phyloP scores from a whole-genome alignment of 2,113 vertebrate genomes.

The Oxyruncus cristatus region DNA sequence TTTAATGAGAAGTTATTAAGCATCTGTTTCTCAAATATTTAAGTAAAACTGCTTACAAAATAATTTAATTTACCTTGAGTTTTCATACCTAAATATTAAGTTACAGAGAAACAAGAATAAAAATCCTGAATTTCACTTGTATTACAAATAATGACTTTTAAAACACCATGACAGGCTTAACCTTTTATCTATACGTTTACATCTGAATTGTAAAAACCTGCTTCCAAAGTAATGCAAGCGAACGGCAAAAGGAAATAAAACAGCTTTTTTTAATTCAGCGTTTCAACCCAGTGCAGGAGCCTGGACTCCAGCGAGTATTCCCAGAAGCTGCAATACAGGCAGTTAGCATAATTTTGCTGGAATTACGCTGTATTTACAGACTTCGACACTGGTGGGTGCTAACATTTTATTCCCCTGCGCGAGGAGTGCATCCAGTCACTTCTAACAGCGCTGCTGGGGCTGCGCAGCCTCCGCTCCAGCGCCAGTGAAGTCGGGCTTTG shows the following conservation, averaged over 20 bases:
- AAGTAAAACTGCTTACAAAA: neutral
- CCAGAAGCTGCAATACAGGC: neutral
- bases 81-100: neutral
- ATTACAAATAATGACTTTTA: neutral
- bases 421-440: slow-evolving; percentile 48
- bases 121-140: neutral
- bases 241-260: neutral
- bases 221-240: neutral
- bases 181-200: neutral
- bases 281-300: neutral
- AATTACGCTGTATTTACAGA: slow-evolving; percentile 45
- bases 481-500: neutral
- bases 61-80: neutral
- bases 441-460: neutral
- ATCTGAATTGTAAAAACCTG: neutral
- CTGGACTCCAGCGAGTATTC: neutral
- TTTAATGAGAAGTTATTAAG: neutral
- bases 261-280: neutral
- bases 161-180: neutral
- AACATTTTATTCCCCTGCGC: slow-evolving; percentile 29
- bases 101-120: neutral
- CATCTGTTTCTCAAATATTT: neutral
- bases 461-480: neutral
- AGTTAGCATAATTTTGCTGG: slow-evolving; percentile 37
- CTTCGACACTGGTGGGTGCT: slow-evolving; percentile 52